These are phyloP conservation scores for Pocota personata DNA, from an alignment of 2,888 invertebrate species.

Conservation along the genomic window DNA sequence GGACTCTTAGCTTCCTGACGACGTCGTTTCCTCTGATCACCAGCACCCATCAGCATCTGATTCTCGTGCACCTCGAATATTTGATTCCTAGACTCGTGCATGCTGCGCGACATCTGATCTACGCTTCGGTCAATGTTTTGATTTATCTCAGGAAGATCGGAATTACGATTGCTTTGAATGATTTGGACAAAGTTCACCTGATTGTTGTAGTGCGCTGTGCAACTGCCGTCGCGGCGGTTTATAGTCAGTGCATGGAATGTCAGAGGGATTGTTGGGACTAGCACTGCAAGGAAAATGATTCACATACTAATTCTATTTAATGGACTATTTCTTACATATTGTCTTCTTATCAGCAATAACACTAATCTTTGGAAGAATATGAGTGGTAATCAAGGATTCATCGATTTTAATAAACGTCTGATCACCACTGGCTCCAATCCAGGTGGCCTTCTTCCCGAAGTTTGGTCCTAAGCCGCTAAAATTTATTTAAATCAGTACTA, in stretches of 20 bases:
- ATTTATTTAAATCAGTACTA: slow-evolving; percentile 1
- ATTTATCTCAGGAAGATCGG: slow-evolving; percentile 80
- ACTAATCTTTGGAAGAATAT: slow-evolving; percentile 93
- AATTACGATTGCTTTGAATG: slow-evolving; percentile 85
- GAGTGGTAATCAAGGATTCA: slow-evolving; percentile 95
- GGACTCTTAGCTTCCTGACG: slow-evolving; percentile 75
- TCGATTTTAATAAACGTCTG: slow-evolving; percentile 97
- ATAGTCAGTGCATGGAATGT: slow-evolving; percentile 94
- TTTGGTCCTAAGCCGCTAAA: slow-evolving; percentile 88
- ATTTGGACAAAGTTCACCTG: slow-evolving; percentile 92
- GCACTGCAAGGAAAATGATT: slow-evolving; percentile 84
- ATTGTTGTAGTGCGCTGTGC: slow-evolving; percentile 92
- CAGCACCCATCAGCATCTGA: slow-evolving; percentile 73
- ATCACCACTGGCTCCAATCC: slow-evolving; percentile 98
- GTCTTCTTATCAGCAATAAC: slow-evolving; percentile 94
- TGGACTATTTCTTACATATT: slow-evolving; percentile 86
- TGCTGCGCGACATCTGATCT: slow-evolving; percentile 82
- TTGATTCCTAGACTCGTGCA: slow-evolving; percentile 82
- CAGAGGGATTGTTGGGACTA: slow-evolving; percentile 91
- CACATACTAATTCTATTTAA: neutral
- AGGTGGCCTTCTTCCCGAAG: slow-evolving; percentile 94
- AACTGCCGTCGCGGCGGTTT: slow-evolving; percentile 93
- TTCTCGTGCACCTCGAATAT: slow-evolving; percentile 81
- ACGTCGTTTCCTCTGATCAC: slow-evolving; percentile 76
- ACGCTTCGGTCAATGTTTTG: slow-evolving; percentile 78